A percentile compares a stretch with the other conserved stretches of the same genome.
Evolutionary conservation across 2,888 invertebrate species (phyloP).

Genomic region (Trachelus stipa): DNA sequence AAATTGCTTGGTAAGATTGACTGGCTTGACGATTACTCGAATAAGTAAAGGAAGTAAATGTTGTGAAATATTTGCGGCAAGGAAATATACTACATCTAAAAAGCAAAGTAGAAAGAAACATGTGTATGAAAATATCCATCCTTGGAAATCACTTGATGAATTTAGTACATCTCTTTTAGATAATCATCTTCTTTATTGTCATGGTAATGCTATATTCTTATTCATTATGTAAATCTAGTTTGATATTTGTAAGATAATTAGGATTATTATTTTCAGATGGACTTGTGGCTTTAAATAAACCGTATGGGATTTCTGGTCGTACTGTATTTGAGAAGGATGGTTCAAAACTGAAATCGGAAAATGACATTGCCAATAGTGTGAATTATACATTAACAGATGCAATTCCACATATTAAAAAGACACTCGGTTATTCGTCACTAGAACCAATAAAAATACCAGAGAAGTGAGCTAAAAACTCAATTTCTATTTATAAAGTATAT

Average conservation of each 20-base stretch:
- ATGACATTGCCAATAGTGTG: conserved; percentile 28
- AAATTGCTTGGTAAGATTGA: no score
- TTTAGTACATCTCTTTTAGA: conserved; percentile 34
- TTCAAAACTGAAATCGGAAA: background rate
- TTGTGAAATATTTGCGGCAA: no score
- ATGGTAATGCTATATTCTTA: conserved; percentile 31
- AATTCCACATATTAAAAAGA: conserved; percentile 37
- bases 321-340: background rate
- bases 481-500: background rate
- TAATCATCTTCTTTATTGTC: conserved; percentile 34
- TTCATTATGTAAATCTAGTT: background rate
- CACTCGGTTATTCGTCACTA: conserved; percentile 37
- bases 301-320: conserved; percentile 53
- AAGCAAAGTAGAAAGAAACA: conserved; percentile 29
- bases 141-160: conserved; percentile 42
- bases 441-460: conserved; percentile 36
- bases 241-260: background rate
- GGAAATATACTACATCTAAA: no score
- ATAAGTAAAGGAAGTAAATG: no score
- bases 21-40: no score
- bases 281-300: conserved; percentile 56
- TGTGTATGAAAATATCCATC: conserved; percentile 47
- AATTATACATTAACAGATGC: conserved; percentile 39
- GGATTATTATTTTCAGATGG: conserved; percentile 44
- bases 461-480: conserved; percentile 32